phyloP scores from a whole-genome alignment of 2,888 invertebrate species.

The Archaeoteleia sp. region DNA sequence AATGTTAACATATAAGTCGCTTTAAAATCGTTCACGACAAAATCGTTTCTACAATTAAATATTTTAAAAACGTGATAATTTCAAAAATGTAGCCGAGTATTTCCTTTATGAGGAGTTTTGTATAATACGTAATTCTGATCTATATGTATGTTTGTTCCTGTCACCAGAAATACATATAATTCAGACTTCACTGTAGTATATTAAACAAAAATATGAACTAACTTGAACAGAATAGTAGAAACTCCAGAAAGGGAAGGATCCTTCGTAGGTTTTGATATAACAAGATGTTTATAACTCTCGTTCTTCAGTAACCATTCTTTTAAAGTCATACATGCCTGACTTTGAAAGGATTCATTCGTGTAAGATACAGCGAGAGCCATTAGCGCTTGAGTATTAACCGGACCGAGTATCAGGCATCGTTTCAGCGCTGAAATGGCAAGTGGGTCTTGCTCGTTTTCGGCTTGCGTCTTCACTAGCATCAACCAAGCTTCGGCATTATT shows the following conservation, averaged over 20 bases:
- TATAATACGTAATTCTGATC: no score
- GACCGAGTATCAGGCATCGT: constrained; percentile 87
- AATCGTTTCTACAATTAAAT: no score
- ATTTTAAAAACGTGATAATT: no score
- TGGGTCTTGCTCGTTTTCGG: constrained; percentile 98
- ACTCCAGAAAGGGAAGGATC: constrained; percentile 69
- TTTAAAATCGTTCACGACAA: no score
- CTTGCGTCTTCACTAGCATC: constrained; percentile 91
- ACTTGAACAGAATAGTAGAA: constrained; percentile 70
- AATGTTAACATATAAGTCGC: no score
- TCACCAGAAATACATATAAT: no score
- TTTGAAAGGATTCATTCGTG: constrained; percentile 96
- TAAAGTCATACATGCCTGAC: constrained; percentile 89
- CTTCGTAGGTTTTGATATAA: constrained; percentile 77
- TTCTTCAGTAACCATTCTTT: constrained; percentile 86
- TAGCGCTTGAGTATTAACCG: constrained; percentile 87
- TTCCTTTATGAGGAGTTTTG: no score
- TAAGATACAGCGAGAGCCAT: constrained; percentile 95
- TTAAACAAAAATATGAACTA: constrained; percentile 67
- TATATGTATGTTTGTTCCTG: no score
- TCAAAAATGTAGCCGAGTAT: no score
- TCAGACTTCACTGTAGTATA: no score
- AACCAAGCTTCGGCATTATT: constrained; percentile 90
- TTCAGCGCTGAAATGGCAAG: constrained; percentile 93
- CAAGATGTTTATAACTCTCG: constrained; percentile 87